A percentile compares a stretch with the other conserved stretches of the same genome.
These are phyloP conservation scores for Aphelinus atriplicis DNA, from an alignment of 1,140 invertebrate genomes.

Conservation along the genomic window DNA sequence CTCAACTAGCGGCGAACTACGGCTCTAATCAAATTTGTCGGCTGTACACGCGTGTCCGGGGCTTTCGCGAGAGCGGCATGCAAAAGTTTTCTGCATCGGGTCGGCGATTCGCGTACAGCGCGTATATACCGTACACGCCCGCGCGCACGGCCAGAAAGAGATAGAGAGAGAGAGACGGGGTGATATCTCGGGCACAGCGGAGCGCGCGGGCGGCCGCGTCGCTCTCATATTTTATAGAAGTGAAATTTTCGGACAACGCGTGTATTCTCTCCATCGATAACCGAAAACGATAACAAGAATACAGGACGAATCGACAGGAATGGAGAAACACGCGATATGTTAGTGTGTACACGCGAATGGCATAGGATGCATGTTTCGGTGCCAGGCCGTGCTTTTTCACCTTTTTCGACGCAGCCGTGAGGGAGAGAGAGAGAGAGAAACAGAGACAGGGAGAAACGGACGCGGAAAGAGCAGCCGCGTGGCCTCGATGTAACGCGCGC, in stretches of 20 bases:
- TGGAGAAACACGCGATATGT: conserved; percentile 9
- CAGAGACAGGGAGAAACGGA: not conserved
- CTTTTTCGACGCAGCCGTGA: conserved; percentile 14
- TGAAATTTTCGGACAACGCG: conserved; percentile 37
- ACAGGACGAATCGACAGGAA: conserved; percentile 24
- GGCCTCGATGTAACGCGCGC: conserved; percentile 25
- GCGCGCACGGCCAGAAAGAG: too few relatives aligned
- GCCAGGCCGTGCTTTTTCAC: conserved; percentile 34
- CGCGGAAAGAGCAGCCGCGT: not conserved
- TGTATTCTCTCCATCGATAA: conserved; percentile 17
- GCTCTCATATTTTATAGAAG: conserved; percentile 41
- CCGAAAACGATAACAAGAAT: conserved; percentile 43
- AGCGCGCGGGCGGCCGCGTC: not conserved
- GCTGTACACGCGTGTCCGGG: not conserved
- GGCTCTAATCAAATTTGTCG: conserved; percentile 26
- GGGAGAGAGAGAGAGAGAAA: not conserved
- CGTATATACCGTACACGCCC: too few relatives aligned
- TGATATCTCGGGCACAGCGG: conserved; percentile 16
- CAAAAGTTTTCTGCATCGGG: not conserved
- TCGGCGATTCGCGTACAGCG: too few relatives aligned
- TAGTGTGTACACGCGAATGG: not conserved
- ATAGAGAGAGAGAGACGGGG: too few relatives aligned
- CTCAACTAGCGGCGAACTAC: not conserved
- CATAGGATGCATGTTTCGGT: conserved; percentile 12
- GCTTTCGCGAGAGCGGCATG: not conserved